Conservation (phyloP, 2,113 vertebrate genomes). For the Platysteira castanea region DNA sequence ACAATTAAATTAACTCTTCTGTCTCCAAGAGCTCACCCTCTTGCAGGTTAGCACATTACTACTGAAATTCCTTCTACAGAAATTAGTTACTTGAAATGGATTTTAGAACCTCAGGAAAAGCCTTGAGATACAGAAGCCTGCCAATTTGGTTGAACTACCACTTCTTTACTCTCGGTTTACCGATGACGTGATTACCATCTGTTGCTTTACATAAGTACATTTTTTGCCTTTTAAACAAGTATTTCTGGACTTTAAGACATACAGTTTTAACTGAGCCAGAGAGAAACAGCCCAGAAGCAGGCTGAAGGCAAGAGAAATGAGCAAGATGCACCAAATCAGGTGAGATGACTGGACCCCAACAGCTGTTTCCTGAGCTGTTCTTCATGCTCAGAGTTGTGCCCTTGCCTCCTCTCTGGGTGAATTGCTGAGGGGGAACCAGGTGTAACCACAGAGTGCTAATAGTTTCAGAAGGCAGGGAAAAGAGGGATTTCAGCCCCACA, state of each 20-base stretch:
- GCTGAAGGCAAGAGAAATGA: background rate
- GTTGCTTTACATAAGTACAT: background rate
- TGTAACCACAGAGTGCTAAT: background rate
- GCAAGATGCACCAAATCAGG: background rate
- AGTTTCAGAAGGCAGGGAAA: background rate
- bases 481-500: background rate
- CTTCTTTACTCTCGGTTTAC: background rate
- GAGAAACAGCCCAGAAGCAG: background rate
- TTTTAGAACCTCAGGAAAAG: background rate
- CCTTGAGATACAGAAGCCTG: background rate
- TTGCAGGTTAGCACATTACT: accelerated
- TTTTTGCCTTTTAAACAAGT: background rate
- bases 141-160: background rate
- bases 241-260: background rate
- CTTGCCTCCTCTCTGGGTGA: background rate
- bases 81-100: background rate
- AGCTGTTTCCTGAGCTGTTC: background rate
- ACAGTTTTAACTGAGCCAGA: background rate
- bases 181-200: background rate
- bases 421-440: too few relatives aligned
- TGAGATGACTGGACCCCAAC: accelerated
- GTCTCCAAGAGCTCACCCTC: background rate
- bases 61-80: background rate
- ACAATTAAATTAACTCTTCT: background rate
- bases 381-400: background rate